Evolutionary conservation across 2,888 invertebrate genomes (phyloP).

Genomic region (Nesidiocoris tenuis): DNA sequence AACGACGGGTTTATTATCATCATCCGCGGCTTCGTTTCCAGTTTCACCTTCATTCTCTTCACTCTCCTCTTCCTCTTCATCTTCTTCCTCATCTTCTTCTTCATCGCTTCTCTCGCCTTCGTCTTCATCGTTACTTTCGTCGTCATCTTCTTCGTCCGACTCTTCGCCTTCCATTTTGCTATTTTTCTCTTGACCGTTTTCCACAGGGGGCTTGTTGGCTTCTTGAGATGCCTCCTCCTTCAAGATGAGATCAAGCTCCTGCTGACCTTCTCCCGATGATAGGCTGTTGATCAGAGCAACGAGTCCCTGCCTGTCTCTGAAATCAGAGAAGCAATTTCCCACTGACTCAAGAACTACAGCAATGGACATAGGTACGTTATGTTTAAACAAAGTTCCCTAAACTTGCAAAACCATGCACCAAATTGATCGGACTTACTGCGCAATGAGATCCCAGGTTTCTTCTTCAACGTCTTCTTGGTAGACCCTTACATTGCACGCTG

Average conservation of each 20-base stretch:
- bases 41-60: slow-evolving; percentile 51
- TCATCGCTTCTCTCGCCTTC: slow-evolving; percentile 50
- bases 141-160: slow-evolving; percentile 42
- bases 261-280: slow-evolving; percentile 64
- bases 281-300: slow-evolving; percentile 74
- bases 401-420: too few relatives aligned
- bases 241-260: slow-evolving; percentile 59
- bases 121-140: slow-evolving; percentile 35
- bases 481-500: slow-evolving; percentile 82
- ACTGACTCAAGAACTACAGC: too few relatives aligned
- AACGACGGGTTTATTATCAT: not conserved
- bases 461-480: slow-evolving; percentile 96
- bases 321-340: slow-evolving; percentile 51
- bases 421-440: slow-evolving; percentile 66
- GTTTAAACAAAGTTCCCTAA: not conserved
- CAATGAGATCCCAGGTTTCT: slow-evolving; percentile 91
- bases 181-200: slow-evolving; percentile 57
- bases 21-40: slow-evolving; percentile 44
- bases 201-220: slow-evolving; percentile 58
- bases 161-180: slow-evolving; percentile 46
- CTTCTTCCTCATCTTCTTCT: slow-evolving; percentile 54
- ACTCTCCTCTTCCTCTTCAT: slow-evolving; percentile 54
- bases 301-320: slow-evolving; percentile 76
- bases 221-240: slow-evolving; percentile 66
- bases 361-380: not conserved